A percentile compares a stretch with the other conserved stretches of the same genome.
Evolutionary conservation across 2,888 invertebrate species (phyloP).

Genomic region (Thyatira batis): DNA sequence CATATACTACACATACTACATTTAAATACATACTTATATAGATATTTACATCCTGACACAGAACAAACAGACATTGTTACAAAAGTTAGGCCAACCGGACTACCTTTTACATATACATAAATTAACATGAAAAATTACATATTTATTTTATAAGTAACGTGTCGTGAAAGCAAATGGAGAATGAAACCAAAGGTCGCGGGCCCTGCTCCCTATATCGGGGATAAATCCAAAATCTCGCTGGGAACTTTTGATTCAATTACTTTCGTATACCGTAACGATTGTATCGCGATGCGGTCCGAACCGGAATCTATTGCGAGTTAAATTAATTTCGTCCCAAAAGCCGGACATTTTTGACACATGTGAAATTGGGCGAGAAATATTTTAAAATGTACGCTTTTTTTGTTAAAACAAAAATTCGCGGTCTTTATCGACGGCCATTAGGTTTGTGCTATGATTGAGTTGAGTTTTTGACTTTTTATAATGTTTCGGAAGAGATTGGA

Average conservation of each 20-base stretch:
- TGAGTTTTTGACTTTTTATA: not conserved
- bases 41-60: too few relatives aligned
- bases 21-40: too few relatives aligned
- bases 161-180: not conserved
- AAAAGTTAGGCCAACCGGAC: too few relatives aligned
- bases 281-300: not conserved
- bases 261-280: slow-evolving; percentile 9
- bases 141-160: too few relatives aligned
- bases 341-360: slow-evolving; percentile 4
- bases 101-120: too few relatives aligned
- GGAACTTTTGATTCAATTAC: slow-evolving; percentile 41
- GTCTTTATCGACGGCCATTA: slow-evolving; percentile 18
- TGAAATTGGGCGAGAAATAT: not conserved
- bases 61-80: too few relatives aligned
- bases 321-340: slow-evolving; percentile 16
- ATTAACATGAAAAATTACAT: too few relatives aligned
- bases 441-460: slow-evolving; percentile 1
- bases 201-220: slow-evolving; percentile 1
- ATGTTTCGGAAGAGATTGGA: too few relatives aligned
- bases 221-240: slow-evolving; percentile 19
- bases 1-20: too few relatives aligned
- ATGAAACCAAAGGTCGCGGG: not conserved
- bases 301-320: not conserved
- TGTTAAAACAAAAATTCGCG: too few relatives aligned
- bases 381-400: too few relatives aligned